Conservation (phyloP, 23 tunicate genomes). For the Ascidia mentula region DNA sequence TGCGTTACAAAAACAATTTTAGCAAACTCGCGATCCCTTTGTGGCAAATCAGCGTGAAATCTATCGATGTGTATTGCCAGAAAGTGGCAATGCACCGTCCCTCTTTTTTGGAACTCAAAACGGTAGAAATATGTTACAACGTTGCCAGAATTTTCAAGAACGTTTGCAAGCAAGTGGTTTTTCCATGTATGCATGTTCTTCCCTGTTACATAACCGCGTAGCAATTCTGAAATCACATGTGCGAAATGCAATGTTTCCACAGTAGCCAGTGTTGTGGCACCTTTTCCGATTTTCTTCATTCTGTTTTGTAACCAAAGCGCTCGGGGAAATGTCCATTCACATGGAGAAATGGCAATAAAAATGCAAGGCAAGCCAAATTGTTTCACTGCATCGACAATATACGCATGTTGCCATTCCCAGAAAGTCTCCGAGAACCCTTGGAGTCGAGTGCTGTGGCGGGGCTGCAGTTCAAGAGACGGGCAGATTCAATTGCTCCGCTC, state of each 20-base stretch:
- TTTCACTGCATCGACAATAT: background rate
- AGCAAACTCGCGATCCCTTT: background rate
- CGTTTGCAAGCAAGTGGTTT: background rate
- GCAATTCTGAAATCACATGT: background rate
- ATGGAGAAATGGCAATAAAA: background rate
- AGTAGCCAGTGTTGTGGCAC: background rate
- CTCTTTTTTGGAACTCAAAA: background rate
- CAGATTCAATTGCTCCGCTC: background rate
- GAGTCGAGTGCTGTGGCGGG: background rate
- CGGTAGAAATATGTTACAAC: background rate
- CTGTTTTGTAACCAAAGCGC: background rate
- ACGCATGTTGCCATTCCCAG: conserved; percentile 15
- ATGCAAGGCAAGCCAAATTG: background rate
- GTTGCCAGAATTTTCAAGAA: too few species aligned
- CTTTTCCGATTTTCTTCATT: background rate
- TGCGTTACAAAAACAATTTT: background rate
- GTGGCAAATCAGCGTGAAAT: background rate
- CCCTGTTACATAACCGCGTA: background rate
- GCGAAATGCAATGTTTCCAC: background rate
- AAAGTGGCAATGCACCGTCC: background rate
- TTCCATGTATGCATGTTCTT: background rate
- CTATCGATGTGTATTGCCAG: background rate
- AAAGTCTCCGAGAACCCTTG: background rate
- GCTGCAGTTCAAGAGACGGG: background rate
- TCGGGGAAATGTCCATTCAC: background rate